Percentiles rank a stretch among this genome's conserved stretches.
phyloP scores from a whole-genome alignment of 2,888 invertebrate genomes.

The Bugula neritina region DNA sequence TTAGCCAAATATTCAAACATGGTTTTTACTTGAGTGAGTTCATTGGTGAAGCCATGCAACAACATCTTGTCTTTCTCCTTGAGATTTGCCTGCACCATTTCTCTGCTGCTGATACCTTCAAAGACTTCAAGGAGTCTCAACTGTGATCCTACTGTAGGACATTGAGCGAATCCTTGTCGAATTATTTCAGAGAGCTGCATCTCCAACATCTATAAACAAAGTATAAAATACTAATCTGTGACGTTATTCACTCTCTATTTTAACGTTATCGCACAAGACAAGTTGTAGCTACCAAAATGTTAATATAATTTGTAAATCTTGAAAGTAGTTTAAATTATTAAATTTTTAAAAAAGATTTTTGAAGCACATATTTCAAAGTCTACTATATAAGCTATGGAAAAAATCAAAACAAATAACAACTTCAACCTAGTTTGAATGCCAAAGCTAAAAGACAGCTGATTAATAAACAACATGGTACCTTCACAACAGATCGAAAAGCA shows the following conservation, averaged over 20 bases:
- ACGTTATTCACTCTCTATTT: neutral
- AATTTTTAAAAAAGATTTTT: too few relatives aligned
- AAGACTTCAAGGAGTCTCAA: conserved; percentile 52
- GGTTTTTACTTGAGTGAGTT: conserved; percentile 41
- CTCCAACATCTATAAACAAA: conserved; percentile 46
- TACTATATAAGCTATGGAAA: too few relatives aligned
- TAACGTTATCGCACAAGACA: neutral
- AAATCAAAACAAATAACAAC: too few relatives aligned
- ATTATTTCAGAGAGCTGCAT: conserved; percentile 46
- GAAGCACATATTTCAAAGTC: too few relatives aligned
- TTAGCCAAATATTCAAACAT: conserved; percentile 41
- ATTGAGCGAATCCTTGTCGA: conserved; percentile 47
- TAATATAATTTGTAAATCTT: too few relatives aligned
- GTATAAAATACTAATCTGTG: neutral
- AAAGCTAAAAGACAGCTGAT: too few relatives aligned
- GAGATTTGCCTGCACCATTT: conserved; percentile 48
- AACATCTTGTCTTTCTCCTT: conserved; percentile 44
- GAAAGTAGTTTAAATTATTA: too few relatives aligned
- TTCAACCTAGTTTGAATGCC: too few relatives aligned
- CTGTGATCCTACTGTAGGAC: conserved; percentile 50
- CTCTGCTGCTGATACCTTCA: conserved; percentile 51
- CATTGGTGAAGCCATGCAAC: conserved; percentile 42
- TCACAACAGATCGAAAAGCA: conserved; percentile 48
- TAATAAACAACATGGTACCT: too few relatives aligned
- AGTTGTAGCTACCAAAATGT: too few relatives aligned